Base-by-base conservation (phyloP, 2,113 vertebrate genomes). In the Macrotis lagotis region DNA sequence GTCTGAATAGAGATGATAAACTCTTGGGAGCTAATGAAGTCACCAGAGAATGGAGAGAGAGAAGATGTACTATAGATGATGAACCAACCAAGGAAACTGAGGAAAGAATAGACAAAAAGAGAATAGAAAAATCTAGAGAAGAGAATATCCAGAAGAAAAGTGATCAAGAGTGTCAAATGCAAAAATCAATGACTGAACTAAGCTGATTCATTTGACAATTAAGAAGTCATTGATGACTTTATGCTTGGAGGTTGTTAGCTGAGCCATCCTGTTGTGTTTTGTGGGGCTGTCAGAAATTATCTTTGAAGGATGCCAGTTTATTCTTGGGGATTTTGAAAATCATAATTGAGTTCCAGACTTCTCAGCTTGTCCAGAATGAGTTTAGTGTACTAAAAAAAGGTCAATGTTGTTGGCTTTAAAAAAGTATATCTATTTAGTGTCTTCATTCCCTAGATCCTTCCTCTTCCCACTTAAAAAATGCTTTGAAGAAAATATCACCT, bases 241-340 rank as follows among this genome's bases (percentile, higher is more conserved):
- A 51, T 91, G 52, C 89, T 94, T 93, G 92, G 97, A 96, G 91
- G 51, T 94, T 94, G 22, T 90, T 83, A 91, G 91, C 50, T 94
- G 53, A 88, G 51, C 12, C 16, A 88, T 93, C 51, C 0, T 91
- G 53, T 92, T 49, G 11, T 95, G 49, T 90, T 92, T 37, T 92
- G 88, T n/a, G 66, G 22, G 91, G 90, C 95, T 88, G 94, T 93
- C 95, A 95, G 94, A 95, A 96, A 92, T 55, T 94, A 50, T 74
- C 95, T 44, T 83, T 83, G 66, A 44, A 83, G n/a, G 7, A 83
- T 44, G 19, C n/a, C 19, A 44, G 66, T 24, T 83, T 83, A 83
- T 83, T 44, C n/a, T 83, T 44, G n/a, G 19, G n/a, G n/a, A 49
- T 94, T 97, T 94, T 52, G 91, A 95, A 95, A 92, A 95, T 47